phyloP scores from a whole-genome alignment of 2,888 invertebrate genomes.

The Cephus rjabovi region DNA sequence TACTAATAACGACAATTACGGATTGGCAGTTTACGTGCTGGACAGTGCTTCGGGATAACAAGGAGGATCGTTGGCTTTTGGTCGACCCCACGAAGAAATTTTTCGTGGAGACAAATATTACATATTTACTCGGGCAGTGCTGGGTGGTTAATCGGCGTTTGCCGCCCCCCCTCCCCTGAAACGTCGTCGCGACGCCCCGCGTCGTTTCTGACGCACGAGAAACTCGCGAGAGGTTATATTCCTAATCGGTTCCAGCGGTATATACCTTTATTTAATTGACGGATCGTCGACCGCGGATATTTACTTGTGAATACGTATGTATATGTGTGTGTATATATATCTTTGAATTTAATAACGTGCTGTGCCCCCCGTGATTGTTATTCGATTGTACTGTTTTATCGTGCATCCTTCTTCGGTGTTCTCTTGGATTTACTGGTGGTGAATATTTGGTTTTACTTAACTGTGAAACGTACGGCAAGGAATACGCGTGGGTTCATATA shows the following conservation, averaged over 20 bases:
- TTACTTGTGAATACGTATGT: background rate
- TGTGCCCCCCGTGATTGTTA: no score
- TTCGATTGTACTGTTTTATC: no score
- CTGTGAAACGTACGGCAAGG: slow-evolving; percentile 7
- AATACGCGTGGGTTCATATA: slow-evolving; percentile 19
- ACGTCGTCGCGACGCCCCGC: background rate
- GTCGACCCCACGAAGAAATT: no score
- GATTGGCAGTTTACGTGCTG: no score
- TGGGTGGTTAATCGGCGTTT: slow-evolving; percentile 33
- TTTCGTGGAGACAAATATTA: no score
- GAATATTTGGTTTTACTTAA: background rate
- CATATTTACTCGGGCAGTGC: slow-evolving; percentile 41
- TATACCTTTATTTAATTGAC: background rate
- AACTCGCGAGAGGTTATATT: background rate
- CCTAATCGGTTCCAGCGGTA: background rate
- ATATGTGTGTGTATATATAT: background rate
- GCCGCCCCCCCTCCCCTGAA: slow-evolving; percentile 21
- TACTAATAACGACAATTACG: no score
- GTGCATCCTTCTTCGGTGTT: slow-evolving; percentile 8
- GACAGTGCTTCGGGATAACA: no score
- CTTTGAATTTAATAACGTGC: background rate
- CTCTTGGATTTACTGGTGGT: background rate
- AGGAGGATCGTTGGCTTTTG: no score
- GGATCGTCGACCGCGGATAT: background rate
- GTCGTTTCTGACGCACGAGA: background rate